phyloP scores from a whole-genome alignment of 2,797 vertebrate genomes.

The Petrocephalus sullivani region DNA sequence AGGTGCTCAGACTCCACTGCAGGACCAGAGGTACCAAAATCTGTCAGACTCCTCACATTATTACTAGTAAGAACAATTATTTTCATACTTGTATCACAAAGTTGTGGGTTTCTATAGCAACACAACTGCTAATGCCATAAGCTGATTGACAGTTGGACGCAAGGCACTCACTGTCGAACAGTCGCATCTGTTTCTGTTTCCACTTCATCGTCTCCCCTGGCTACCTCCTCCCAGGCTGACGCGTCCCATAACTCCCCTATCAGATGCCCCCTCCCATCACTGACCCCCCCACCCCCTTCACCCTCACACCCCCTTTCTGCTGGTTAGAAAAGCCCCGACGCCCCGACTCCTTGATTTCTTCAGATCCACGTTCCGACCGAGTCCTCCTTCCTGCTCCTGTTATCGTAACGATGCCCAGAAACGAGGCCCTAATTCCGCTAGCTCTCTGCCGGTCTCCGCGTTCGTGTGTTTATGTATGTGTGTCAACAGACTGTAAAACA shows the following conservation, averaged over 20 bases:
- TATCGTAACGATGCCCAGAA: slow-evolving; percentile 37
- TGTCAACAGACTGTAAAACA: slow-evolving; percentile 43
- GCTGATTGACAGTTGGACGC: background rate
- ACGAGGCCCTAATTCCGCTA: slow-evolving; percentile 50
- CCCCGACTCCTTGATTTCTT: slow-evolving; percentile 39
- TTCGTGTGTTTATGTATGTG: slow-evolving; percentile 47
- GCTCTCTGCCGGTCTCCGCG: slow-evolving; percentile 48
- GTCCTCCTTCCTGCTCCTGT: slow-evolving; percentile 36
- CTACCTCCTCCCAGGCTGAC: slow-evolving; percentile 22
- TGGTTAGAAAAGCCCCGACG: slow-evolving; percentile 42
- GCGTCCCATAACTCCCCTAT: slow-evolving; percentile 36
- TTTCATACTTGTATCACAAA: background rate
- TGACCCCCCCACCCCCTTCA: slow-evolving; percentile 29
- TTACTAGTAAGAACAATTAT: background rate
- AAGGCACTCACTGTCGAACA: background rate
- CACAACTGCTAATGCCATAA: background rate
- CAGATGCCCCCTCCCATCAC: slow-evolving; percentile 31
- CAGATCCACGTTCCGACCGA: slow-evolving; percentile 37
- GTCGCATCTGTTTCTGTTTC: slow-evolving; percentile 2
- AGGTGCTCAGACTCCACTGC: background rate
- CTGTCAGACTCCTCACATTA: background rate
- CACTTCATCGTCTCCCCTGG: background rate
- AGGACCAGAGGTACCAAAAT: background rate
- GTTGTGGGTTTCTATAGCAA: background rate
- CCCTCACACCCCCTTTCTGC: slow-evolving; percentile 43